These are phyloP conservation scores for Incurvaria masculella DNA, from an alignment of 2,888 invertebrate species.

Conservation along the genomic window DNA sequence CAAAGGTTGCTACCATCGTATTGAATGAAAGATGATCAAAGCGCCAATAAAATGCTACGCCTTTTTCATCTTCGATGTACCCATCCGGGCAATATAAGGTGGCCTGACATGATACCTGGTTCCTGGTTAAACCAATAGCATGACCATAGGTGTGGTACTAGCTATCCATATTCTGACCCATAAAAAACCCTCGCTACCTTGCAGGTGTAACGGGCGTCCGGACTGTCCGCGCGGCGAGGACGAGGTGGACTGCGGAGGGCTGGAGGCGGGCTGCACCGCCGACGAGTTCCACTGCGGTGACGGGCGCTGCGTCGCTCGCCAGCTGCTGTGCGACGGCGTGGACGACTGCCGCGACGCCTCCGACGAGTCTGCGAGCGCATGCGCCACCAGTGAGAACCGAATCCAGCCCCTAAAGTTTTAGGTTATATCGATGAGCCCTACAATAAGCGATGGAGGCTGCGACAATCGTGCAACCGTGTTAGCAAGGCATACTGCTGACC, in stretches of 20 bases:
- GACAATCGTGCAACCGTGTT: too few relatives aligned
- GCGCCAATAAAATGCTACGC: too few relatives aligned
- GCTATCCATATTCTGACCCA: background rate
- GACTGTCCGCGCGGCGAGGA: constrained; percentile 75
- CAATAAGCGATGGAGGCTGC: too few relatives aligned
- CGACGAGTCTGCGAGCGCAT: constrained; percentile 56
- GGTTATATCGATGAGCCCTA: too few relatives aligned
- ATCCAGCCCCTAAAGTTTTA: too few relatives aligned
- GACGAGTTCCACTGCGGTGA: constrained; percentile 56
- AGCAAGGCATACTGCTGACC: too few relatives aligned
- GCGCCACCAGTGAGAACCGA: constrained; percentile 10
- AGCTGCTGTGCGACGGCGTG: constrained; percentile 58
- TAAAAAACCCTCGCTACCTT: constrained; percentile 7
- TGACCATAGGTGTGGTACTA: constrained; percentile 6
- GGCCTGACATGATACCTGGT: constrained; percentile 7
- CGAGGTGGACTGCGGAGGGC: constrained; percentile 56
- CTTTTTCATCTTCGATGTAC: too few relatives aligned
- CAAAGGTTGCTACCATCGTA: too few relatives aligned
- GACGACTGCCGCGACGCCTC: constrained; percentile 70
- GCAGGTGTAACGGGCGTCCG: constrained; percentile 60
- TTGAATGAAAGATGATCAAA: too few relatives aligned
- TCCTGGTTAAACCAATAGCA: too few relatives aligned
- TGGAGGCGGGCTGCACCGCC: constrained; percentile 20
- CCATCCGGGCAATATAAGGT: too few relatives aligned
- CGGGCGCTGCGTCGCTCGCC: constrained; percentile 50